Evolutionary conservation across 2,113 vertebrate species (phyloP), one percentile per base, ranked within the genome.

Genomic region (Manacus vitellinus): DNA sequence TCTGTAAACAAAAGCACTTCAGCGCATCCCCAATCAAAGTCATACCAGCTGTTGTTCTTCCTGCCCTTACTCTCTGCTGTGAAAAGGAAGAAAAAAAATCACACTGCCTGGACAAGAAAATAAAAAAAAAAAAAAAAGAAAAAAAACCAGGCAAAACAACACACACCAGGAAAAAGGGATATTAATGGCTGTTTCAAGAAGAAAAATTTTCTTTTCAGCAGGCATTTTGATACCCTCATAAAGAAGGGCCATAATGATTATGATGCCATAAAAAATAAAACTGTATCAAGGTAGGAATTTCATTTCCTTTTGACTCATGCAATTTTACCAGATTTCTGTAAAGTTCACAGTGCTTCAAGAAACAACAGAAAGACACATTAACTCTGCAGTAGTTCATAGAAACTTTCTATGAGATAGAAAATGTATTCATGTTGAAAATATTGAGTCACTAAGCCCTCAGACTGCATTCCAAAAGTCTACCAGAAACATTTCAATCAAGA

Each of bases 381-480:
- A 96, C 96, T 97, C 88, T 94, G 73, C 81, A 79, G 92, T 94
- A 97, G 97, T 97, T 97, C 94, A 95, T n/a, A 95, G 94, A 97
- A 98, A 98, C 96, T 98, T 98, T 95, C 96, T 95, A 22, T 85
- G 95, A 98, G 95, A 97, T 94, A 96, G 95, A 86, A 98, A 98
- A 98, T 95, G 95, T 97, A 98, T 98, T 98, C 97, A 97, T 94
- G 95, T 95, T 95, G 95, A 98, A 98, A 98, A 98, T 97, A 98
- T 95, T 83, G 97, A 98, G 97, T 96, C 97, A 83, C 98, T 98
- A 98, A 98, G 97, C 97, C 97, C 97, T 97, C 89, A 89, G 95
- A 98, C 97, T 97, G 97, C 97, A 98, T 98, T 98, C 98, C 97
- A 98, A 98, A 98, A 98, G 98, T 98, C 98, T 97, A 97, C 97